Conservation (phyloP, 2,888 invertebrate species). For the Drosophila trichaetosa region DNA sequence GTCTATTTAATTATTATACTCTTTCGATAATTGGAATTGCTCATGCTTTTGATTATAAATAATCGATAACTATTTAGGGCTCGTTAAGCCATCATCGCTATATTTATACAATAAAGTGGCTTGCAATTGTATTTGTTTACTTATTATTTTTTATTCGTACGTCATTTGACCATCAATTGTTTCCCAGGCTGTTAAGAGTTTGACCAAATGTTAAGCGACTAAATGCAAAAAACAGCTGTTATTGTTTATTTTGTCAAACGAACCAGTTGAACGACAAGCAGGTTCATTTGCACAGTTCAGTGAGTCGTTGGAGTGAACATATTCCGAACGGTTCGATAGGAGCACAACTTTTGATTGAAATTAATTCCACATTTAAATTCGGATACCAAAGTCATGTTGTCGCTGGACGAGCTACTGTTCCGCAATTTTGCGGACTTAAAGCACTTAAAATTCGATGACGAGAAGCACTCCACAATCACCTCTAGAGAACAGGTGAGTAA, state of each 20-base stretch:
- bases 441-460: slow-evolving; percentile 87
- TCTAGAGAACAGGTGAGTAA: slow-evolving; percentile 87
- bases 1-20: neutral
- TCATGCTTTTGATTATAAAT: neutral
- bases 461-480: slow-evolving; percentile 87
- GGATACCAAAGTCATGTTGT: slow-evolving; percentile 54
- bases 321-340: slow-evolving; percentile 6
- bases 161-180: neutral
- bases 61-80: neutral
- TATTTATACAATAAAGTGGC: neutral
- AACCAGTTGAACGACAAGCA: slow-evolving; percentile 8
- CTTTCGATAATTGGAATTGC: neutral
- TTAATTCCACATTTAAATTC: slow-evolving; percentile 29
- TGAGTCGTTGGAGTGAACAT: slow-evolving; percentile 20
- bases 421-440: slow-evolving; percentile 80
- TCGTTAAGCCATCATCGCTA: neutral
- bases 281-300: slow-evolving; percentile 7
- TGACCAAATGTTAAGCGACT: neutral
- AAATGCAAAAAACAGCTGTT: slow-evolving; percentile 18
- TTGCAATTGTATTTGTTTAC: neutral
- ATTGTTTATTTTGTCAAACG: slow-evolving; percentile 12
- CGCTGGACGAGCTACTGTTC: slow-evolving; percentile 67
- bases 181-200: neutral
- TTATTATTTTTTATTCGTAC: neutral
- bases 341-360: slow-evolving; percentile 28